These are phyloP conservation scores for Etheostoma nigrum DNA, from an alignment of 2,797 vertebrate species.

Conservation along the genomic window DNA sequence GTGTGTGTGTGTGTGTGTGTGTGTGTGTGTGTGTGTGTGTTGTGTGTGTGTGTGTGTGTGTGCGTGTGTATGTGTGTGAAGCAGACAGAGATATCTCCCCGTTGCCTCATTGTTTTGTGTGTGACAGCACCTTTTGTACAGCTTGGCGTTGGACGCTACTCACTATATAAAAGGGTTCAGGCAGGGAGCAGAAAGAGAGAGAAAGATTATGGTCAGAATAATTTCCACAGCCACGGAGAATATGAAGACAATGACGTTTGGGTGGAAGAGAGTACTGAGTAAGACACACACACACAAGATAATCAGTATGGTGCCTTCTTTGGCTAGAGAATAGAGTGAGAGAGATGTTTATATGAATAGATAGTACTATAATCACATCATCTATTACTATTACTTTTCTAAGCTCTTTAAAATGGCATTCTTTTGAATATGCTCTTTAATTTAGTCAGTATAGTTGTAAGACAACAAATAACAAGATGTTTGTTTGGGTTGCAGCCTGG, in stretches of 20 bases:
- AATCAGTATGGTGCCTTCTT: conserved; percentile 37
- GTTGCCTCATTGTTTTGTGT: conserved; percentile 52
- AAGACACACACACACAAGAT: conserved; percentile 39
- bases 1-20: conserved; percentile 20
- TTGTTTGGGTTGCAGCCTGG: background rate
- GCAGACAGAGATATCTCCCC: conserved; percentile 76
- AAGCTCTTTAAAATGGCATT: conserved; percentile 10
- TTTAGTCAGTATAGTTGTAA: background rate
- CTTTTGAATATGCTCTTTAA: background rate
- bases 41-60: conserved; percentile 26
- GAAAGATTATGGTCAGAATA: conserved; percentile 74
- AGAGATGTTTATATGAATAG: conserved; percentile 42
- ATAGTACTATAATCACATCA: conserved; percentile 1
- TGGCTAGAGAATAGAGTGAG: conserved; percentile 5
- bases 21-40: conserved; percentile 21
- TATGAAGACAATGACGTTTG: conserved; percentile 52
- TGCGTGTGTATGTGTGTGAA: conserved; percentile 20
- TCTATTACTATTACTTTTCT: conserved; percentile 7
- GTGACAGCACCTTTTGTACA: conserved; percentile 73
- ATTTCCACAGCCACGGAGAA: conserved; percentile 68
- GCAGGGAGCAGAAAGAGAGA: conserved; percentile 47
- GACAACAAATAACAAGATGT: background rate
- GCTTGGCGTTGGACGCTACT: conserved; percentile 74
- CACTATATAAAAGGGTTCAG: conserved; percentile 59
- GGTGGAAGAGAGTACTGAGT: conserved; percentile 26